Percentiles rank a stretch among this genome's conserved stretches.
Conservation (phyloP, 2,113 vertebrate species). For the Microcebus tavaratra region DNA sequence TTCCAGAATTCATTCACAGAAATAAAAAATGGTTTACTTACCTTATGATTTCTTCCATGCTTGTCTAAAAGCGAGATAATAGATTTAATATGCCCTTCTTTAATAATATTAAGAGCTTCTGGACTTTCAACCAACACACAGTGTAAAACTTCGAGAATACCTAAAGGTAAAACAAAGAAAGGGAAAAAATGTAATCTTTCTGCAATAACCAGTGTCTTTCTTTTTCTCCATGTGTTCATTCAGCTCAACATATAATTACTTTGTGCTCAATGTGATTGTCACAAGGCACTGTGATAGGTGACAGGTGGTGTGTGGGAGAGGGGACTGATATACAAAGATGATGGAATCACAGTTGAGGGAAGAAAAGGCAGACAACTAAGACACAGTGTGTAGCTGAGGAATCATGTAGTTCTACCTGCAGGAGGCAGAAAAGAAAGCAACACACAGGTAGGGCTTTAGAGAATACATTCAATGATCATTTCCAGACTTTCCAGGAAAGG, state of each 20-base stretch:
- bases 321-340: neutral
- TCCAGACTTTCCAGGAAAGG: neutral
- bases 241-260: neutral
- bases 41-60: slow-evolving; percentile 98
- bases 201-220: neutral
- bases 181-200: rapidly evolving
- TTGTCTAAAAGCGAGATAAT: slow-evolving; percentile 97
- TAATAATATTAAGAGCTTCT: slow-evolving; percentile 97
- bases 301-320: neutral
- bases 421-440: neutral
- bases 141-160: slow-evolving; percentile 97
- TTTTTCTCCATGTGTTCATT: neutral
- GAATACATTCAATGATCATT: neutral
- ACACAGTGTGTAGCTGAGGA: neutral
- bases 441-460: rapidly evolving
- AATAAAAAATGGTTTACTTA: slow-evolving; percentile 59
- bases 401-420: no score
- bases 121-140: slow-evolving; percentile 98
- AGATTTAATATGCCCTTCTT: slow-evolving; percentile 97
- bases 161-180: slow-evolving; percentile 73
- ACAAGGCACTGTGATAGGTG: neutral
- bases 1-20: neutral
- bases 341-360: neutral
- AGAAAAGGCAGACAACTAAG: neutral
- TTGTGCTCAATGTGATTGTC: neutral